Evolutionary conservation across 2,888 invertebrate species (phyloP), one percentile per base, ranked within the genome.

Genomic region (Notocelia uddmanniana): DNA sequence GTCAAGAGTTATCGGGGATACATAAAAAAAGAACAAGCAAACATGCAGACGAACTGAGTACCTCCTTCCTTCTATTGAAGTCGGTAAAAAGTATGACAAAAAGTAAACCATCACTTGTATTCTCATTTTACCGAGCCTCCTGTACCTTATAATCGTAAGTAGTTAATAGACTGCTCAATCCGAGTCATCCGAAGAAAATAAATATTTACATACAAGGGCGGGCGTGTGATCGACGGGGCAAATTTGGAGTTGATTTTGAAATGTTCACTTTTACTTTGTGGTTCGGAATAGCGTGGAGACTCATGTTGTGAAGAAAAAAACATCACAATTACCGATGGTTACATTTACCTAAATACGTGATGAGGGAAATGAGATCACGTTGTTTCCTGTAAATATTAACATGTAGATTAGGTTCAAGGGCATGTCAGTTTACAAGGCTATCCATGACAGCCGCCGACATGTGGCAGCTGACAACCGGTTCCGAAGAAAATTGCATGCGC

Each of bases 401-500:
- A 19, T 31, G 60, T 50, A 62, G 9, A 26, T 31, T 62, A 10
- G 19, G 31, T 23, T 50, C 48, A 26, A 62, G 18, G 26, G 26
- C 26, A 62, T 18, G 21, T 59, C 21, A 9, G 41, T 19, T 11
- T 31, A 10, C 26, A 0, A 48, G 18, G 31, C 48, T 1, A 26
- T 26, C 11, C 2, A 34, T 26, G 21, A 60, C 41, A 59, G 37
- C 34, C 34, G 15, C 10, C 34, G 48, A 31, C 15, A 21, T 21
- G 52, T 52, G 31, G 19, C 73, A 76, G 69, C 69, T 79, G 68
- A 58, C 73, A 78, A 89, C 90, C 86, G 88, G 89, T 90, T 89
- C 76, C 72, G 71, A 85, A 86, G 87, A 87, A 89, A 90, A 88
- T 83, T 85, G 79, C 80, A 76, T 78, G 79, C 84, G 84, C 90